These are phyloP conservation scores for Spatula clypeata DNA, from an alignment of 2,797 vertebrate genomes.

Conservation along the genomic window DNA sequence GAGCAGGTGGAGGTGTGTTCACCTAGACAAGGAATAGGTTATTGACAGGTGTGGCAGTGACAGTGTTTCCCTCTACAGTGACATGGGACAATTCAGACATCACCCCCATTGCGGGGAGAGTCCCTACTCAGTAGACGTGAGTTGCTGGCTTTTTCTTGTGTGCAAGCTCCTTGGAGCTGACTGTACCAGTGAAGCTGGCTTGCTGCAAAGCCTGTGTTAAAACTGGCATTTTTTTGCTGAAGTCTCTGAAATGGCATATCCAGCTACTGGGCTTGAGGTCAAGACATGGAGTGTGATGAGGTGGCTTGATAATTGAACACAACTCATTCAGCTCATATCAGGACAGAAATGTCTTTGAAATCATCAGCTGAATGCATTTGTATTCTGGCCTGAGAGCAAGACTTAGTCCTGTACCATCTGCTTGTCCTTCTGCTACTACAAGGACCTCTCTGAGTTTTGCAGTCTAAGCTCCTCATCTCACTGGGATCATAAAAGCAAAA, in stretches of 20 bases:
- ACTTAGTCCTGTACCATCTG: neutral
- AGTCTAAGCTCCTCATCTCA: neutral
- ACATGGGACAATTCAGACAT: fast-evolving
- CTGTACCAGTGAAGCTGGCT: neutral
- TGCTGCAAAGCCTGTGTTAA: neutral
- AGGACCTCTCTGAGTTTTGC: neutral
- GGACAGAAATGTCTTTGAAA: neutral
- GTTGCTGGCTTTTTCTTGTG: neutral
- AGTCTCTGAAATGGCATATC: neutral
- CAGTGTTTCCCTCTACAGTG: neutral
- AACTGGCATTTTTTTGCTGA: neutral
- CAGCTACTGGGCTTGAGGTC: neutral
- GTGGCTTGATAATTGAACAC: neutral
- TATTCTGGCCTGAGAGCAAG: neutral
- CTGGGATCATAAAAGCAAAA: neutral
- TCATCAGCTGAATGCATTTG: neutral
- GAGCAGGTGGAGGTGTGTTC: neutral
- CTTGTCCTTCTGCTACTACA: neutral
- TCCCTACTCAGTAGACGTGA: fast-evolving
- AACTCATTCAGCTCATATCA: neutral
- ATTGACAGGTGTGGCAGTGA: neutral
- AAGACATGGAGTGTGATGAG: neutral
- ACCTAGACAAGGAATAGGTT: neutral
- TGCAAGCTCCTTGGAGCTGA: neutral
- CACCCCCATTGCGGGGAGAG: fast-evolving